Conservation (phyloP, 2,888 invertebrate species). For the Eupithecia subumbrata region DNA sequence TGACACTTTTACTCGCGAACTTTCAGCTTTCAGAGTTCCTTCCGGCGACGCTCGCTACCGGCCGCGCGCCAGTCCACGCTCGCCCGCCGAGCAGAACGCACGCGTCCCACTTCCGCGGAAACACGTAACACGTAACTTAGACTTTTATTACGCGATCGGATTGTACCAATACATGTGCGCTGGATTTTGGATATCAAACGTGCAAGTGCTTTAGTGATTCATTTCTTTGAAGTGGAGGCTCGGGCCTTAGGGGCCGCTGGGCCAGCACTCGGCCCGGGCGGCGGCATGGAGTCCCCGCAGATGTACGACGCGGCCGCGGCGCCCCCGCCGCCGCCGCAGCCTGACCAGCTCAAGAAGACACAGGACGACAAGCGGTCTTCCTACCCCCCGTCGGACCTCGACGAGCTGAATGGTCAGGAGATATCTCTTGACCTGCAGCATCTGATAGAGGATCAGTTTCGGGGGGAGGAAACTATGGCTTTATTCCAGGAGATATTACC, state of each 20-base stretch:
- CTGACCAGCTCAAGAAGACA: slow-evolving; percentile 80
- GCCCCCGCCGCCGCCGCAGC: slow-evolving; percentile 86
- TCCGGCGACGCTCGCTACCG: slow-evolving; percentile 72
- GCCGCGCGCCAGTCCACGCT: slow-evolving; percentile 71
- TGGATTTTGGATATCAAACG: slow-evolving; percentile 45
- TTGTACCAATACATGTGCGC: slow-evolving; percentile 16
- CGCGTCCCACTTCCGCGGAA: slow-evolving; percentile 57
- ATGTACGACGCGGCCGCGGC: slow-evolving; percentile 91
- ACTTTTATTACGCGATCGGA: slow-evolving; percentile 31
- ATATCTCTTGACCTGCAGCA: slow-evolving; percentile 96
- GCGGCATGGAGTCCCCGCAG: slow-evolving; percentile 92
- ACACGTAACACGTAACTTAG: slow-evolving; percentile 34
- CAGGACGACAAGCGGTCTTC: slow-evolving; percentile 88
- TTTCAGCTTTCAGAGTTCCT: slow-evolving; percentile 78
- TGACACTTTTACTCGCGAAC: slow-evolving; percentile 74
- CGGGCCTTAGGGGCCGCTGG: slow-evolving; percentile 77
- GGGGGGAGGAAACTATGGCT: slow-evolving; percentile 89
- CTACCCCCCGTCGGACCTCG: slow-evolving; percentile 92
- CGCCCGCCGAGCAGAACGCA: slow-evolving; percentile 67
- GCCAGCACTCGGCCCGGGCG: slow-evolving; percentile 76
- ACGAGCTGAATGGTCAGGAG: slow-evolving; percentile 95
- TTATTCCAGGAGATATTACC: slow-evolving; percentile 93
- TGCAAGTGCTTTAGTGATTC: slow-evolving; percentile 75
- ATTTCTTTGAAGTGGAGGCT: slow-evolving; percentile 82
- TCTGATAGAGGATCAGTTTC: slow-evolving; percentile 96